phyloP scores from a whole-genome alignment of 1,140 invertebrate species.

The Hyposmocoma kahamanoa region DNA sequence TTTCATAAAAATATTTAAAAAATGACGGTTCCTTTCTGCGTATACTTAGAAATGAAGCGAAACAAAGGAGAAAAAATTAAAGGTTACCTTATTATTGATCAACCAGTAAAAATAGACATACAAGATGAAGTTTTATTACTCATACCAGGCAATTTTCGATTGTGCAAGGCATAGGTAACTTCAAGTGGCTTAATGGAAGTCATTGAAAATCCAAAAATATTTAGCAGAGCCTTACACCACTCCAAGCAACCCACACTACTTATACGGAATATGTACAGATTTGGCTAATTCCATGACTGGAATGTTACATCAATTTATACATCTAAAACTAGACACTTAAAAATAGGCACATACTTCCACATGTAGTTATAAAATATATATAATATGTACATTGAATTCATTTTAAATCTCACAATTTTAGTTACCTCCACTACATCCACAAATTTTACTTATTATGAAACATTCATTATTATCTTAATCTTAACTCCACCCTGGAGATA shows the following conservation, averaged over 20 bases:
- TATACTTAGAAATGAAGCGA: no score
- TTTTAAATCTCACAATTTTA: constrained; percentile 24
- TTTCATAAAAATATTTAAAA: no score
- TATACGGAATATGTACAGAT: constrained; percentile 50
- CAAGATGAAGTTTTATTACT: constrained; percentile 18
- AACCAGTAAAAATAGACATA: no score
- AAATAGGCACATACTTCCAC: constrained; percentile 24
- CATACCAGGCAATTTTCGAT: constrained; percentile 16
- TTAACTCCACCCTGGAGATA: constrained; percentile 10
- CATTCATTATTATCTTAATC: constrained; percentile 16
- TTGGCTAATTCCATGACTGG: constrained; percentile 61
- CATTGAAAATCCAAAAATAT: constrained; percentile 12
- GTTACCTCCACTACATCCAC: constrained; percentile 16
- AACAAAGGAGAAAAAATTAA: no score
- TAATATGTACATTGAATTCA: constrained; percentile 38
- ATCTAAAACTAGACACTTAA: constrained; percentile 26
- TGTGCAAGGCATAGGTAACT: constrained; percentile 18
- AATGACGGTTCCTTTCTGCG: no score
- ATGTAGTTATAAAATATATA: constrained; percentile 37
- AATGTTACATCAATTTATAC: constrained; percentile 48
- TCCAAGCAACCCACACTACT: constrained; percentile 20
- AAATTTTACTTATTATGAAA: constrained; percentile 19
- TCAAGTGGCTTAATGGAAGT: constrained; percentile 11
- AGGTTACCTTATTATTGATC: no score
- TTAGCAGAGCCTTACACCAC: not conserved